These are phyloP conservation scores for Hemiscyllium ocellatum DNA, from an alignment of 2,113 vertebrate species.

Conservation along the genomic window DNA sequence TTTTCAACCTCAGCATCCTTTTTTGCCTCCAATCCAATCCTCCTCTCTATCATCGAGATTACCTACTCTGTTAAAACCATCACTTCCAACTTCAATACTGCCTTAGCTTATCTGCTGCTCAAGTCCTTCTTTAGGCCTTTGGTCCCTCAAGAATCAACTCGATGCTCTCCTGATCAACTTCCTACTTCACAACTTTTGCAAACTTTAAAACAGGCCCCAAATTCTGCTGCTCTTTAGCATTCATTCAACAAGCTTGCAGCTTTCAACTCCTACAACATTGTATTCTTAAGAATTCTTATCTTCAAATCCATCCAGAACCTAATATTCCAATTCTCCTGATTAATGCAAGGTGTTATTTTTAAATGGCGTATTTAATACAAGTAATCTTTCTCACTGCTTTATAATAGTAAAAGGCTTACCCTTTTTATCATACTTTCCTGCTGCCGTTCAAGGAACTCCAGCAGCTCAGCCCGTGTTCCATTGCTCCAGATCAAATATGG, in stretches of 20 bases:
- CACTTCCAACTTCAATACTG: not conserved
- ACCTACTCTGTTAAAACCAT: not conserved
- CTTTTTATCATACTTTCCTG: constrained; percentile 91
- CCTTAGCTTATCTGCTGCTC: not conserved
- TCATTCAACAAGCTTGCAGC: not conserved
- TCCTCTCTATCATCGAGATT: not conserved
- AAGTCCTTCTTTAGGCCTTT: not conserved
- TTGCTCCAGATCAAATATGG: constrained; percentile 98
- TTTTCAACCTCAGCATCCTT: not conserved
- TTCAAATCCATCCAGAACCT: not conserved
- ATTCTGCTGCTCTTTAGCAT: not conserved
- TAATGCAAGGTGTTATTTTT: no score
- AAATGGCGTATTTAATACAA: no score
- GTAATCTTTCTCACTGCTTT: no score
- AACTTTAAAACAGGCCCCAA: not conserved
- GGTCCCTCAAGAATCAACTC: not conserved
- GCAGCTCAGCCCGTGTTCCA: constrained; percentile 81
- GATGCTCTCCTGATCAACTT: not conserved
- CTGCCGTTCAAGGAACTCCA: constrained; percentile 86
- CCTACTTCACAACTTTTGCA: not conserved
- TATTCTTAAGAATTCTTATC: not conserved
- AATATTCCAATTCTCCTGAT: not conserved
- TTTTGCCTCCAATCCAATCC: not conserved
- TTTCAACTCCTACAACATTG: not conserved
- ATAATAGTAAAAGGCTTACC: constrained; percentile 53